phyloP scores from a whole-genome alignment of 92 coral and sea anemone species.

The Porites rus region DNA sequence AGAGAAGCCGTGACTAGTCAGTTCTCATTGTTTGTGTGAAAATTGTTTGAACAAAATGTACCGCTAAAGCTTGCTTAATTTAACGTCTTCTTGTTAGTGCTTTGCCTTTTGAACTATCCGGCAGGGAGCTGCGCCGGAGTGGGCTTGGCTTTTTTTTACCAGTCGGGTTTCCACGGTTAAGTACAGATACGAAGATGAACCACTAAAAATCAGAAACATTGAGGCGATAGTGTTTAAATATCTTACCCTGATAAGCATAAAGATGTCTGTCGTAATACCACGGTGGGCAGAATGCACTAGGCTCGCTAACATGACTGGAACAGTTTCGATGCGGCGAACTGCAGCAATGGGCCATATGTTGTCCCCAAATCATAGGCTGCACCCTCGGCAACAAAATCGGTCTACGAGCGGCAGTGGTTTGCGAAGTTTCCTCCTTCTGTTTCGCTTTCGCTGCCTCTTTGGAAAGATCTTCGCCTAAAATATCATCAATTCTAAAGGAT shows the following conservation, averaged over 20 bases:
- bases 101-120: no score
- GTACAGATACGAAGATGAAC: no score
- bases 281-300: slow-evolving; percentile 49
- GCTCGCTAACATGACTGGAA: slow-evolving; percentile 53
- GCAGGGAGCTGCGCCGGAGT: no score
- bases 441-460: slow-evolving; percentile 44
- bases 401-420: slow-evolving; percentile 58
- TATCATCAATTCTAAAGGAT: slow-evolving; percentile 79
- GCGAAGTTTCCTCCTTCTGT: slow-evolving; percentile 33
- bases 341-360: slow-evolving; percentile 55
- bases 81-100: no score
- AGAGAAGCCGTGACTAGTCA: no score
- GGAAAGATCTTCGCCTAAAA: slow-evolving; percentile 65
- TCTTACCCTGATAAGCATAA: slow-evolving; percentile 72
- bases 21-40: no score
- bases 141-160: no score
- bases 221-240: not conserved
- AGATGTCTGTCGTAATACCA: slow-evolving; percentile 77
- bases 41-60: no score
- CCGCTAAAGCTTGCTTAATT: no score
- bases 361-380: slow-evolving; percentile 69
- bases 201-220: no score
- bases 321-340: slow-evolving; percentile 45
- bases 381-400: slow-evolving; percentile 86
- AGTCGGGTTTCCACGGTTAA: no score